phyloP scores from a whole-genome alignment of 1,140 invertebrate species.

The Galleria mellonella region DNA sequence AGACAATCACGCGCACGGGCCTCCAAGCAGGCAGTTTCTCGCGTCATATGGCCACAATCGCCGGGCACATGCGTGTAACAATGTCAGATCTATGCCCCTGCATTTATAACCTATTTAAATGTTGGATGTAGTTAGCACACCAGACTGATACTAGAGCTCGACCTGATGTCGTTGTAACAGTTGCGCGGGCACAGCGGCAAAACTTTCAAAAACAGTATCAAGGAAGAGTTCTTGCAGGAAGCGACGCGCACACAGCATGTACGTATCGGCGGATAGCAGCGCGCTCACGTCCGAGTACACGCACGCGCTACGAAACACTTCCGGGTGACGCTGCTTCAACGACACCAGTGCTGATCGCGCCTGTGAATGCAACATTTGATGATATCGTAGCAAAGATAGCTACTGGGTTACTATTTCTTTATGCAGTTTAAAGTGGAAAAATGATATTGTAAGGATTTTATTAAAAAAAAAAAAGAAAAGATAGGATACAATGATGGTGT shows the following conservation, averaged over 20 bases:
- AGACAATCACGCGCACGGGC: background rate
- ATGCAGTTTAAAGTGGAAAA: too few species aligned
- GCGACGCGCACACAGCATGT: slow-evolving; percentile 87
- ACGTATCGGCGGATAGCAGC: slow-evolving; percentile 85
- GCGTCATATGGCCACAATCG: background rate
- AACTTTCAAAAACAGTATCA: slow-evolving; percentile 85
- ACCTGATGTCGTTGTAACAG: slow-evolving; percentile 31
- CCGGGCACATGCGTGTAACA: too few species aligned
- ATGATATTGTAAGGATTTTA: background rate
- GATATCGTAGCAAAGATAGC: background rate
- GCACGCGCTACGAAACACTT: slow-evolving; percentile 90
- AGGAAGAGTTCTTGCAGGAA: slow-evolving; percentile 97
- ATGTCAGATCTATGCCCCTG: background rate
- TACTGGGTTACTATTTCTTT: too few species aligned
- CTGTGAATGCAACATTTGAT: slow-evolving; percentile 38
- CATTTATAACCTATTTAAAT: background rate
- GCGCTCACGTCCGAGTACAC: slow-evolving; percentile 94
- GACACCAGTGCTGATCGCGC: slow-evolving; percentile 80
- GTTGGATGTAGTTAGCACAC: background rate
- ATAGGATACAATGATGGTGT: too few species aligned
- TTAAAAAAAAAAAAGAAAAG: background rate
- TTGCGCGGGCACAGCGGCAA: slow-evolving; percentile 59
- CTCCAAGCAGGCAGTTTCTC: too few species aligned
- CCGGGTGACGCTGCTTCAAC: slow-evolving; percentile 90
- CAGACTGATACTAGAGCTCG: background rate